A percentile compares a stretch with the other conserved stretches of the same genome.
Conservation (phyloP, 2,113 vertebrate species). For the Chlorodrepanis virens region DNA sequence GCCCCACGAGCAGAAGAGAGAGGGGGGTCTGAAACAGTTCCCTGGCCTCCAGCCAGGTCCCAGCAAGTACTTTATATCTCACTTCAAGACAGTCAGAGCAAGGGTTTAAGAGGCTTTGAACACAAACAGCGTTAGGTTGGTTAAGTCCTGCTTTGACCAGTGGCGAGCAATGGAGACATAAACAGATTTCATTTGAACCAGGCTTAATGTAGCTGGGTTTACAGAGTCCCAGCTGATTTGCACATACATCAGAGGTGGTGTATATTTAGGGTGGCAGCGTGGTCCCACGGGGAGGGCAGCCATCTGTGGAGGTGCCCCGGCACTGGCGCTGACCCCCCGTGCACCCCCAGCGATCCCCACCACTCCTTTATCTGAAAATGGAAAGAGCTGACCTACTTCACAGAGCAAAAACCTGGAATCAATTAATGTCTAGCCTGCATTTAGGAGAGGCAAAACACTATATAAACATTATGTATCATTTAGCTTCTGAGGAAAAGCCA, state of each 20-base stretch:
- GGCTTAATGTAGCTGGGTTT: conserved; percentile 42
- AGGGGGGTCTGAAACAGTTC: neutral
- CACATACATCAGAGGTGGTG: neutral
- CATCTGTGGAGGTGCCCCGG: neutral
- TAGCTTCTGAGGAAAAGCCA: conserved; percentile 49
- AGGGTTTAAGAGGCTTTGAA: conserved; percentile 38
- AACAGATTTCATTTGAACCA: conserved; percentile 26
- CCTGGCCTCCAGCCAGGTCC: conserved; percentile 20
- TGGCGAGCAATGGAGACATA: neutral
- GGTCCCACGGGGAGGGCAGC: neutral
- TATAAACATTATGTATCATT: conserved; percentile 64
- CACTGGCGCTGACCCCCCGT: neutral
- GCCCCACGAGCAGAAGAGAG: neutral
- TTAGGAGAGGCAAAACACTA: conserved; percentile 54
- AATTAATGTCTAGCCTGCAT: conserved; percentile 59
- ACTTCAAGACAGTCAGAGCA: neutral
- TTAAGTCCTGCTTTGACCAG: conserved; percentile 20
- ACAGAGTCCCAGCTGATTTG: neutral
- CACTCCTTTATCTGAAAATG: neutral
- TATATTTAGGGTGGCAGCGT: neutral
- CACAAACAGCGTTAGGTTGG: neutral
- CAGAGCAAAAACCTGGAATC: conserved; percentile 53
- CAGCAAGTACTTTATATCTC: neutral
- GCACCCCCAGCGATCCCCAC: neutral
- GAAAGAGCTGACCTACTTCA: conserved; percentile 22